Conservation (phyloP, 2,797 vertebrate species). For the Chiroxiphia lanceolata region DNA sequence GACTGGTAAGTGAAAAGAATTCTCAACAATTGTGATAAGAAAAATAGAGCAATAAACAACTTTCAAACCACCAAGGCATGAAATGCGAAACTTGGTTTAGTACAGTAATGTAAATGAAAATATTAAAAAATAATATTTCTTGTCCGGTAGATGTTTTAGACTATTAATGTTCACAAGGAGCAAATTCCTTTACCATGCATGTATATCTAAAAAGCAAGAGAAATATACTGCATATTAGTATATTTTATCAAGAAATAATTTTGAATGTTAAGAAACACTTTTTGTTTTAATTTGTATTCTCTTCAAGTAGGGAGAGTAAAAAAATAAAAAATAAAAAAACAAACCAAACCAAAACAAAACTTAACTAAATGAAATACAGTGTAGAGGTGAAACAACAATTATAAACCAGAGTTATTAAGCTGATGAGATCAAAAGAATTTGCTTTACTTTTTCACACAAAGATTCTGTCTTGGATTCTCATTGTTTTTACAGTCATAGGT, state of each 20-base stretch:
- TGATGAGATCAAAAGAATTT: background rate
- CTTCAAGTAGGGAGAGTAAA: accelerated
- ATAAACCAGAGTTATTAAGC: background rate
- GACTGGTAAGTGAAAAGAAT: constrained; percentile 59
- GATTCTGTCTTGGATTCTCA: background rate
- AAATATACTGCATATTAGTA: background rate
- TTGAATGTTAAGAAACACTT: background rate
- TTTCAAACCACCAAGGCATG: constrained; percentile 47
- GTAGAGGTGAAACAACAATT: background rate
- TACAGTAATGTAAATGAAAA: constrained; percentile 54
- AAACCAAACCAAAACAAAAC: accelerated
- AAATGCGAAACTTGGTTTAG: constrained; percentile 56
- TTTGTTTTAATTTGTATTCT: background rate
- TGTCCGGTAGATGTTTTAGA: constrained; percentile 3
- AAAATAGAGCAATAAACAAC: constrained; percentile 57
- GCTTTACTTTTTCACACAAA: background rate
- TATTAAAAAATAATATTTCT: background rate
- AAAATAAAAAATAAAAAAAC: background rate
- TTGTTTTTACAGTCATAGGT: background rate
- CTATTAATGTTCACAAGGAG: background rate
- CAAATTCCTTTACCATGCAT: background rate
- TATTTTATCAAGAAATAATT: background rate
- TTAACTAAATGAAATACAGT: background rate
- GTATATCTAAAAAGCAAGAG: background rate
- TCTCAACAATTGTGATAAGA: constrained; percentile 61